Conservation (phyloP, 2,113 vertebrate genomes). For the Origma solitaria region DNA sequence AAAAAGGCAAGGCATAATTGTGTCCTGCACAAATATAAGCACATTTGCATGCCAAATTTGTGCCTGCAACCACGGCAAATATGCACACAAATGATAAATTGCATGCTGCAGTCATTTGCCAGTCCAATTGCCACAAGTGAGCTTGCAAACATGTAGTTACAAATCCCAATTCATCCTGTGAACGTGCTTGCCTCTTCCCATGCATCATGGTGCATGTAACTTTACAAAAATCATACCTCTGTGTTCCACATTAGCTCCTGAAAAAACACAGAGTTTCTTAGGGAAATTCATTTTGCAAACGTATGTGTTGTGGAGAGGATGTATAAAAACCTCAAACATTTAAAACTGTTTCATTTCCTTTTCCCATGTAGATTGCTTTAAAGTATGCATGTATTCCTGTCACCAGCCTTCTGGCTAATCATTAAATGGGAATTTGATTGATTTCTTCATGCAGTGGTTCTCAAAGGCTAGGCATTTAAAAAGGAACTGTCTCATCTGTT, state of each 20-base stretch:
- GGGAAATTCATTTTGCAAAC: neutral
- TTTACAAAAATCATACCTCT: neutral
- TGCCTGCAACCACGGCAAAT: neutral
- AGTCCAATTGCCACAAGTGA: neutral
- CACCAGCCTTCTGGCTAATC: neutral
- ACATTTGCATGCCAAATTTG: neutral
- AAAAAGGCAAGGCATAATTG: neutral
- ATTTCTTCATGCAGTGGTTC: neutral
- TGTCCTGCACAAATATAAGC: neutral
- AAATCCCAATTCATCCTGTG: neutral
- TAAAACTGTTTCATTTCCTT: neutral
- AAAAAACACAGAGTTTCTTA: neutral
- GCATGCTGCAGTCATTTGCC: neutral
- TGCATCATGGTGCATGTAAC: neutral
- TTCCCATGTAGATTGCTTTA: neutral
- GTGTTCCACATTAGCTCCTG: neutral
- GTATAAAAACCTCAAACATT: neutral
- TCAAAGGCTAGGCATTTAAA: neutral
- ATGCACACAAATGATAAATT: neutral
- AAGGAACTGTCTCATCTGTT: neutral
- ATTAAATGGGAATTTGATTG: neutral
- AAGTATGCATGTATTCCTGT: neutral
- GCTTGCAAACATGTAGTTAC: neutral
- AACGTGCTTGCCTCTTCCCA: neutral
- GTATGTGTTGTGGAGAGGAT: neutral